phyloP scores from a whole-genome alignment of 2,797 vertebrate genomes.

The Xiphorhynchus erythropygius region DNA sequence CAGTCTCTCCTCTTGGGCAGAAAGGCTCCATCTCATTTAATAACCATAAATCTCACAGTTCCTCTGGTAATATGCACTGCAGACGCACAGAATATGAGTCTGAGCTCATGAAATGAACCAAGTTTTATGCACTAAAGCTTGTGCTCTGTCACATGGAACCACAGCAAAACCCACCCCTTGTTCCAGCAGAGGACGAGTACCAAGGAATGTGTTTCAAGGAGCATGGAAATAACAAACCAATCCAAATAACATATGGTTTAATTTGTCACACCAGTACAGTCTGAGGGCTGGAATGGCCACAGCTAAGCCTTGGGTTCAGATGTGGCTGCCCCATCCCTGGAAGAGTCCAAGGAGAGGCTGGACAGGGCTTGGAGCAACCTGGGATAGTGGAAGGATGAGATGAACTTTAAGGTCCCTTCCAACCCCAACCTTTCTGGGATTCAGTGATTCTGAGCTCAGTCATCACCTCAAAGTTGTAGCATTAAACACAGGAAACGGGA shows the following conservation, averaged over 20 bases:
- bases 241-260: not conserved
- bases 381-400: not conserved
- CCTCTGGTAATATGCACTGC: not conserved
- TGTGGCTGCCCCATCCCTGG: not conserved
- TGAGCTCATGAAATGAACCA: not conserved
- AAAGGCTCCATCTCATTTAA: fast-evolving
- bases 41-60: not conserved
- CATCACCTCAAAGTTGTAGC: not conserved
- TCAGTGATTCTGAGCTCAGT: not conserved
- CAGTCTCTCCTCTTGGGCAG: not conserved
- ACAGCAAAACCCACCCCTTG: fast-evolving
- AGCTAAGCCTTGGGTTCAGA: not conserved
- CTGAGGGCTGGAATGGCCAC: not conserved
- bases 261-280: not conserved
- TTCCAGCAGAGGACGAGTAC: not conserved
- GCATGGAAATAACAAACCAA: fast-evolving
- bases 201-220: not conserved
- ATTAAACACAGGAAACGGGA: not conserved
- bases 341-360: not conserved
- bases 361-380: not conserved
- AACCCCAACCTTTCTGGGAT: not conserved
- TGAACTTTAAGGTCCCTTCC: not conserved
- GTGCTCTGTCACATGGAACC: not conserved
- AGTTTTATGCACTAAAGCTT: not conserved
- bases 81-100: not conserved